These are phyloP conservation scores for Crossaster papposus DNA, from an alignment of 53 echinoderm and acorn worm genomes.

Conservation along the genomic window DNA sequence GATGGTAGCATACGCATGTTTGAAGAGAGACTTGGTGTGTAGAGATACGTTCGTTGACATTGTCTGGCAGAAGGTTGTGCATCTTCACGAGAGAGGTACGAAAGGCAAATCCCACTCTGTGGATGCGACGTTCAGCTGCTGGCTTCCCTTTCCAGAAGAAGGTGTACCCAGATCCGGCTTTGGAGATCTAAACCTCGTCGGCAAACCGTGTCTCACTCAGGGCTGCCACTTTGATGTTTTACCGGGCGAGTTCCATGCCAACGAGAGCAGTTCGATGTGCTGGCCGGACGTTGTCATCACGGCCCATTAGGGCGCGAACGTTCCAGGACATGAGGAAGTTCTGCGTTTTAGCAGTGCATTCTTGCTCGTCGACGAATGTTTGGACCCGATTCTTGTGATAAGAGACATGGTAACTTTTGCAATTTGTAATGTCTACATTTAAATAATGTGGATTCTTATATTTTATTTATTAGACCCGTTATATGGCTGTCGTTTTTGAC, in stretches of 20 bases:
- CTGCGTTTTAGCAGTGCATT: too few relatives aligned
- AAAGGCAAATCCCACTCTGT: constrained; percentile 54
- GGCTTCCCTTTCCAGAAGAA: constrained; percentile 54
- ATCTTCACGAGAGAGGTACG: not conserved
- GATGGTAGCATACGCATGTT: too few relatives aligned
- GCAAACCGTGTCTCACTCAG: constrained; percentile 45
- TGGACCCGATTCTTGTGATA: too few relatives aligned
- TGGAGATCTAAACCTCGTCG: constrained; percentile 15
- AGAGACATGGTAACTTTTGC: too few relatives aligned
- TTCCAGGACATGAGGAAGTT: too few relatives aligned
- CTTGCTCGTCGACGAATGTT: too few relatives aligned
- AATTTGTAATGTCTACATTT: too few relatives aligned
- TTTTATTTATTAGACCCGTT: too few relatives aligned
- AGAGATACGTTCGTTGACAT: not conserved
- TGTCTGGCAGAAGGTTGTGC: not conserved
- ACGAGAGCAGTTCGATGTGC: not conserved
- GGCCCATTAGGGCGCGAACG: not conserved
- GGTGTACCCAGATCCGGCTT: constrained; percentile 26
- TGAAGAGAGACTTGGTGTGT: too few relatives aligned
- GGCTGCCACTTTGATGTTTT: constrained; percentile 4
- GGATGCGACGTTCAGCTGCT: constrained; percentile 1
- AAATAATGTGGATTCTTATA: too few relatives aligned
- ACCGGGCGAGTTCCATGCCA: constrained; percentile 1
- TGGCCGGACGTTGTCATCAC: not conserved
- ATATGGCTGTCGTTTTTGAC: too few relatives aligned